phyloP scores from a whole-genome alignment of 2,888 invertebrate species.

The Drosophila helvetica region DNA sequence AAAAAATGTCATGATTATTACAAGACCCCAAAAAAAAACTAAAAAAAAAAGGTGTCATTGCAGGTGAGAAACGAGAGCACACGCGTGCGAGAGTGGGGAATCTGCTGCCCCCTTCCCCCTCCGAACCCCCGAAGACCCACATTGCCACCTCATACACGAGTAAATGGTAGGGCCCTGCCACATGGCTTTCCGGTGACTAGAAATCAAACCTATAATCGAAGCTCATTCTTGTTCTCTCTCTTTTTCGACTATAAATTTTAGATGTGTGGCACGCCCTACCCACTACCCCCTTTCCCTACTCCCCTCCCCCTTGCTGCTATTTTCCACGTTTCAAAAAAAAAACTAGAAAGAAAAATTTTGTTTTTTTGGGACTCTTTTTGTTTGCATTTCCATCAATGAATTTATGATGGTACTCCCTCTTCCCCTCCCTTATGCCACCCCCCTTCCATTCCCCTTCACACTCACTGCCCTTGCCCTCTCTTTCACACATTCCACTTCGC shows the following conservation, averaged over 20 bases:
- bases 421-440: background rate
- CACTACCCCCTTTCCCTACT: too few species aligned
- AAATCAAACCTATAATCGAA: background rate
- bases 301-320: background rate
- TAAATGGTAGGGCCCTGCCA: background rate
- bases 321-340: background rate
- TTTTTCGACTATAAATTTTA: background rate
- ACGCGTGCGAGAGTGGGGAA: conserved; percentile 40
- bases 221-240: background rate
- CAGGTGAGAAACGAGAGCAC: conserved; percentile 78
- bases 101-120: conserved; percentile 10
- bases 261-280: background rate
- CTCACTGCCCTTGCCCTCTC: background rate
- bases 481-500: background rate
- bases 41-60: conserved; percentile 65
- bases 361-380: conserved; percentile 33
- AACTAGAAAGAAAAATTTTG: conserved; percentile 18
- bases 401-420: conserved; percentile 61
- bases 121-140: background rate
- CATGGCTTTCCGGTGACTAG: background rate
- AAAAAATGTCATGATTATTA: conserved; percentile 60
- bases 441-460: background rate
- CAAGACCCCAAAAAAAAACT: conserved; percentile 17
- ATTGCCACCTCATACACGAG: too few species aligned
- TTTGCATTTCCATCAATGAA: conserved; percentile 71